Evolutionary conservation across 1,140 invertebrate species (phyloP), one percentile per base, ranked within the genome.

Genomic region (Coelopa frigida): DNA sequence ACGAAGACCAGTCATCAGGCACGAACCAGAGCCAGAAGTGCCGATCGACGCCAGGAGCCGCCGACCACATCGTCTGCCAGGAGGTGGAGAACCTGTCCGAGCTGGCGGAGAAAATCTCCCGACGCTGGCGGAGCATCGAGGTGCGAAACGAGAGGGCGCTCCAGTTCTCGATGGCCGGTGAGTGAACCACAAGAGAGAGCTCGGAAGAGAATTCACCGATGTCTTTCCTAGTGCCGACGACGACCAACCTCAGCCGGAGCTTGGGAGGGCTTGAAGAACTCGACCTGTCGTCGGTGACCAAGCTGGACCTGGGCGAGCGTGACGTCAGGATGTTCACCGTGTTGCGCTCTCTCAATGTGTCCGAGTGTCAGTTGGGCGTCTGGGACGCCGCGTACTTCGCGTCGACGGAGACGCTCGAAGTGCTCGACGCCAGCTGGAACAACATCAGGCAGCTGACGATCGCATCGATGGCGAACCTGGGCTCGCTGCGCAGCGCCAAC

Each of bases 351-450:
- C 44, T 68, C 1, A 68, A 67, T 31, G 50, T 68, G 20, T 61
- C 59, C 10, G 36, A 41, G n/a, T 52, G 52, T 20, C 35, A 48
- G 15, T 23, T 65, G 18, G 42, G 24, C 5, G 21, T 48, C 1
- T 45, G 67, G 3, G 37, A 48, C 10, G 35, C 29, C 12, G 43
- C 18, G 5, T 53, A 59, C 27, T 67, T 67, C 51, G 35, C 49
- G 5, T 4, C 11, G 31, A 26, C 49, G 3, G 53, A 55, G n/a
- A 42, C 46, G 18, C 41, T 68, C n/a, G 51, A 58, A 45, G 26
- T 44, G 33, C 44, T 68, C 7, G 64, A 68, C 43, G 50, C 51
- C n/a, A 68, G 61, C 31, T 39, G 59, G 41, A 68, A 68, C 46
- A 35, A 52, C 18, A 42, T 68, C 27, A 35, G 43, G 11, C 12